phyloP scores from a whole-genome alignment of 2,888 invertebrate genomes.

The Charanyca ferruginea region DNA sequence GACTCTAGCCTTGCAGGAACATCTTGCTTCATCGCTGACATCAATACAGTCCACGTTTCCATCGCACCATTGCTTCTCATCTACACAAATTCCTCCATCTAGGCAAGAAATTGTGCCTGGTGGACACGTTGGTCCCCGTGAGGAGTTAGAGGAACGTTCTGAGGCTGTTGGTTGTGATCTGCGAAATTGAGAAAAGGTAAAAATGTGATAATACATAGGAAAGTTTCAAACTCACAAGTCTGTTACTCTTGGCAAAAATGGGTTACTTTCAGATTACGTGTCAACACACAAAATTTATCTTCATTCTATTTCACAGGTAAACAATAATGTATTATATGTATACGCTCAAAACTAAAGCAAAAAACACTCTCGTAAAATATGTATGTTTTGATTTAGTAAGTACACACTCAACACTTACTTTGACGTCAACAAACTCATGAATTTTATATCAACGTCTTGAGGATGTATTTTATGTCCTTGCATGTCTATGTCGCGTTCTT shows the following conservation, averaged over 20 bases:
- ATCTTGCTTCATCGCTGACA: conserved; percentile 94
- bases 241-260: too few species aligned
- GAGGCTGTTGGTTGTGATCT: conserved; percentile 65
- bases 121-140: conserved; percentile 78
- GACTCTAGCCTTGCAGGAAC: conserved; percentile 94
- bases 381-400: conserved; percentile 4
- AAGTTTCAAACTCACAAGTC: background rate
- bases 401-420: conserved; percentile 71
- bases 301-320: too few species aligned
- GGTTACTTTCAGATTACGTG: too few species aligned
- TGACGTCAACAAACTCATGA: conserved; percentile 73
- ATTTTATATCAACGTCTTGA: conserved; percentile 83
- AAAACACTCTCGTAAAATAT: background rate
- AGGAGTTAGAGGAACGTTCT: conserved; percentile 62
- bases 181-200: background rate
- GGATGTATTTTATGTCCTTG: conserved; percentile 76
- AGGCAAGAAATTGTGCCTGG: conserved; percentile 76
- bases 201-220: background rate
- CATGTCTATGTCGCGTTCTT: conserved; percentile 70
- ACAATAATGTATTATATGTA: too few species aligned
- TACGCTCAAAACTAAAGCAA: background rate
- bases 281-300: too few species aligned
- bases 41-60: conserved; percentile 94
- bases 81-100: conserved; percentile 89
- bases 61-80: conserved; percentile 93